phyloP scores from a whole-genome alignment of 2,797 vertebrate genomes.

The Micromesistius poutassou region DNA sequence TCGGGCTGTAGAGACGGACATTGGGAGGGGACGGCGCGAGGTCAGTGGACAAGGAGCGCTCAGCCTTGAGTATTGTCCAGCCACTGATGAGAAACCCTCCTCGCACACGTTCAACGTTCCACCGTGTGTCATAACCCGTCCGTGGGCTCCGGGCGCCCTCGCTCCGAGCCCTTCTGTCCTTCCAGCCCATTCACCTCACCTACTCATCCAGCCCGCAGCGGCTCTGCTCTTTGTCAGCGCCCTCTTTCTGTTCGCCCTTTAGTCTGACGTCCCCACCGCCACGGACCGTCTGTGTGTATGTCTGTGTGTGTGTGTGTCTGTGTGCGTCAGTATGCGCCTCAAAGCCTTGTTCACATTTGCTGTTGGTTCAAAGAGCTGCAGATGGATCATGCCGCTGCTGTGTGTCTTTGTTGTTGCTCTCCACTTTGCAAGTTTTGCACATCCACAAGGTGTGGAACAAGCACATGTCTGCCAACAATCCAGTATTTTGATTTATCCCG shows the following conservation, averaged over 20 bases:
- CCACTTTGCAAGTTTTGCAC: too few species aligned
- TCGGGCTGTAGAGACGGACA: slow-evolving; percentile 20
- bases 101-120: slow-evolving; percentile 32
- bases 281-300: slow-evolving; percentile 38
- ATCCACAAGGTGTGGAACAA: neutral
- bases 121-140: slow-evolving; percentile 4
- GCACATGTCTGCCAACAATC: neutral
- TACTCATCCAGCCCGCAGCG: slow-evolving; percentile 37
- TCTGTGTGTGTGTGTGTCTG: slow-evolving; percentile 29
- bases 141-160: slow-evolving; percentile 27
- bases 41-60: slow-evolving; percentile 34
- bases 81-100: slow-evolving; percentile 36
- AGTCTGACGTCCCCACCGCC: slow-evolving; percentile 52
- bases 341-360: slow-evolving; percentile 58
- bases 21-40: slow-evolving; percentile 31
- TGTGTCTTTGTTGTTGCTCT: neutral
- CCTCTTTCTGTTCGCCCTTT: slow-evolving; percentile 46
- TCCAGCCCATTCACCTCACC: slow-evolving; percentile 39
- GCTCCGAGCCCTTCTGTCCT: slow-evolving; percentile 41
- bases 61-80: slow-evolving; percentile 54
- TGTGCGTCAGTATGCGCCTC: slow-evolving; percentile 27
- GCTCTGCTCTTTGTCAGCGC: slow-evolving; percentile 65
- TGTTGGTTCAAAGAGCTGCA: too few species aligned
- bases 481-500: neutral
- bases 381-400: too few species aligned